A percentile compares a stretch with the other conserved stretches of the same genome.
phyloP scores from a whole-genome alignment of 1,140 invertebrate species.

The Cydia strobilella region DNA sequence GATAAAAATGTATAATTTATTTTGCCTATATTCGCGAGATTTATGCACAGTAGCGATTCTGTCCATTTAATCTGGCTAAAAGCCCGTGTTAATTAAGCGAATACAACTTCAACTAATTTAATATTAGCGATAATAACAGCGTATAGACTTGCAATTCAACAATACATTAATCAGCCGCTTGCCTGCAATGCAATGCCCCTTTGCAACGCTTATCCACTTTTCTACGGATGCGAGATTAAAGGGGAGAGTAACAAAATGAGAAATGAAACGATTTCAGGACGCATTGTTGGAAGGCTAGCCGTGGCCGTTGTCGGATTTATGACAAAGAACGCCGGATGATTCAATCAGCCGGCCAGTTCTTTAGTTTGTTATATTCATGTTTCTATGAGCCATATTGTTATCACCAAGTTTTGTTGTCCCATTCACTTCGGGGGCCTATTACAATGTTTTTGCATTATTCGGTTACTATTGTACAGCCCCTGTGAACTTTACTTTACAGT shows the following conservation, averaged over 20 bases:
- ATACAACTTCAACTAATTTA: constrained; percentile 3
- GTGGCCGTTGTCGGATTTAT: constrained; percentile 78
- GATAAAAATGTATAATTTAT: too few relatives aligned
- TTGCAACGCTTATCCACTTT: constrained; percentile 78
- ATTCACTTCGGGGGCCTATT: constrained; percentile 37
- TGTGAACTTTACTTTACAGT: too few relatives aligned
- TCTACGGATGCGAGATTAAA: constrained; percentile 79
- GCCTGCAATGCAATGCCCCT: constrained; percentile 74
- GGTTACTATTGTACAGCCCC: neutral
- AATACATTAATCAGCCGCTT: constrained; percentile 74
- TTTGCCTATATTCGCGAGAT: neutral
- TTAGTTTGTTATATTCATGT: constrained; percentile 78
- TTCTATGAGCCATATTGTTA: constrained; percentile 71
- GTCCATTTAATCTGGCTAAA: neutral
- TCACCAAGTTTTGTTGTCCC: constrained; percentile 58
- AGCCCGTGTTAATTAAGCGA: neutral
- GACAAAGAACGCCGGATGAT: constrained; percentile 79
- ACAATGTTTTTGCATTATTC: constrained; percentile 12
- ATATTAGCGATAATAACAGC: constrained; percentile 6
- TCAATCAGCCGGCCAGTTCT: constrained; percentile 74
- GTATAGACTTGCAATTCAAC: constrained; percentile 36
- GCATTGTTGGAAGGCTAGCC: constrained; percentile 75
- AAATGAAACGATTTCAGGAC: constrained; percentile 79
- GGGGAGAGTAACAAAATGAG: constrained; percentile 79
- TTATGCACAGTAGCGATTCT: neutral